Base-by-base conservation (phyloP, 2,113 vertebrate species). In the Verasper variegatus region DNA sequence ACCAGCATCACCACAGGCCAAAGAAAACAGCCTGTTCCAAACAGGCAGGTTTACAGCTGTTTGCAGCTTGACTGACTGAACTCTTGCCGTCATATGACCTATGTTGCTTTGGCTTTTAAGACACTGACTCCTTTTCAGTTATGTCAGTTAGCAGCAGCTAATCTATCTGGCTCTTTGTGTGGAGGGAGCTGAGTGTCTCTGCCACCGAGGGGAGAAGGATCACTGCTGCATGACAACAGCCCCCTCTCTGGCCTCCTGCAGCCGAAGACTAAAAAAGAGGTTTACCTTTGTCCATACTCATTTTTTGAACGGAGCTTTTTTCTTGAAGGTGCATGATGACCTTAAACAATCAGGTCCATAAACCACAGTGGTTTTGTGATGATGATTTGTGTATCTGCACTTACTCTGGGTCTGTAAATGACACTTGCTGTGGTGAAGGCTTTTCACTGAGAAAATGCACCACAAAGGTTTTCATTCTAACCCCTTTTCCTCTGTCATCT, bases 181-280 rank as follows among this genome's bases (percentile, higher is more conserved):
- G 21, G 40, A 52, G 45, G 45, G 45, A 47, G 45, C 45, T 17
- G 45, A 47, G 45, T 47, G 45, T 31, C 31, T 31, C 31, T 31
- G 31, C 31, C 31, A 31, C 61, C 56, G 56, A 54, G 52, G 60
- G 27, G 61, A 13, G 35, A 9, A 61, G 31, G 59, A 76, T 52
- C 64, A 27, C 59, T 57, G 52, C 68, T 69, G 60, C 73, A 62
- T 18, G 24, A 73, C 64, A 70, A n/a, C 76, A 59, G 4, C 59
- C 24, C 47, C 78, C 64, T 18, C 37, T 47, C 12, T 47, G 45
- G 65, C 49, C n/a, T 47, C 57, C 20, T 26, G 24, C 61, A 31
- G 74, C 74, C 67, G 56, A 65, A 81, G 31, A 68, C 40, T 9
- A 75, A 51, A 59, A 7, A 21, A 79, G 13, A 42, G 35, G 54